Percentiles rank a stretch among this genome's conserved stretches.
Evolutionary conservation across 2,888 invertebrate species (phyloP).

Genomic region (Tachina lurida): DNA sequence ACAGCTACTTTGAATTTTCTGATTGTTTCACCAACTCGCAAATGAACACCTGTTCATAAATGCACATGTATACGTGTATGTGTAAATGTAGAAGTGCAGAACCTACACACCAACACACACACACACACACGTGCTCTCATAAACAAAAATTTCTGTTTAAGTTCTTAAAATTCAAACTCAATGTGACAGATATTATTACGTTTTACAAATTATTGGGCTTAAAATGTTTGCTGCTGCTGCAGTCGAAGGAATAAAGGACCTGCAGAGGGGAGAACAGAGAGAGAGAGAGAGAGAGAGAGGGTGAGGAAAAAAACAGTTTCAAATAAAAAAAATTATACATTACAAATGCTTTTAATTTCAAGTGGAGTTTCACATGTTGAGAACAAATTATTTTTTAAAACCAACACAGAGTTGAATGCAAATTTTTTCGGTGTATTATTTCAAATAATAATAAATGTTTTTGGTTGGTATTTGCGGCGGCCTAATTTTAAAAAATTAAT

Average conservation of each 20-base stretch:
- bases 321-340: slow-evolving; percentile 3
- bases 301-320: neutral
- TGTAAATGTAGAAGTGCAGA: neutral
- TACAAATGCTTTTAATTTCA: slow-evolving; percentile 18
- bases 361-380: slow-evolving; percentile 35
- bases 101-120: neutral
- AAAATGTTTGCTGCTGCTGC: slow-evolving; percentile 46
- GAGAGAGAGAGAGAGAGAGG: neutral
- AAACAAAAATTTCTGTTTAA: slow-evolving; percentile 23
- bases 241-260: slow-evolving; percentile 9
- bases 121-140: neutral
- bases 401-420: slow-evolving; percentile 18
- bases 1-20: slow-evolving; percentile 36
- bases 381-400: slow-evolving; percentile 32
- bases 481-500: slow-evolving; percentile 12
- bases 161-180: slow-evolving; percentile 62
- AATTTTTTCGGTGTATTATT: neutral
- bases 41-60: neutral
- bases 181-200: slow-evolving; percentile 66
- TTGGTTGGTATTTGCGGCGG: neutral
- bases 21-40: slow-evolving; percentile 1
- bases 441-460: neutral
- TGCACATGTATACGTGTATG: neutral
- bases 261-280: neutral
- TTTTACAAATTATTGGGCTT: slow-evolving; percentile 66